Conservation (phyloP, 1,140 invertebrate species). For the Phthorimaea operculella region DNA sequence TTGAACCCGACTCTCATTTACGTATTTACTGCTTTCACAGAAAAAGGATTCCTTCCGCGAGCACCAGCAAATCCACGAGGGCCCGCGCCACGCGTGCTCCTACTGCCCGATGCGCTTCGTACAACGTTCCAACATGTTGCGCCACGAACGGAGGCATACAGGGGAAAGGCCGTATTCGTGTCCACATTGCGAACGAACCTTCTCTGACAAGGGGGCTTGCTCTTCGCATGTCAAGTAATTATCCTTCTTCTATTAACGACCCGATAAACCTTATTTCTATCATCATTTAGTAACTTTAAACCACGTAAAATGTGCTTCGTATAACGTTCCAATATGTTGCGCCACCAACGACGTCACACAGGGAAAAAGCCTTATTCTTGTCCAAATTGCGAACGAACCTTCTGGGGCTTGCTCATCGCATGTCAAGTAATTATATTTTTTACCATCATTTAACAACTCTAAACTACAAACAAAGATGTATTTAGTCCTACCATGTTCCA, state of each 20-base stretch:
- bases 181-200: slow-evolving; percentile 64
- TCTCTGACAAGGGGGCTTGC: slow-evolving; percentile 70
- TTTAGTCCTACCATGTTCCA: no score
- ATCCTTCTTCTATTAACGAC: not conserved
- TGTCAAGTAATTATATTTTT: slow-evolving; percentile 61
- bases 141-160: slow-evolving; percentile 68
- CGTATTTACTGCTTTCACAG: slow-evolving; percentile 25
- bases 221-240: slow-evolving; percentile 67
- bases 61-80: slow-evolving; percentile 68
- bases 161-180: slow-evolving; percentile 70
- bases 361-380: slow-evolving; percentile 70
- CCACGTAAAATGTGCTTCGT: slow-evolving; percentile 71
- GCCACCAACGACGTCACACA: slow-evolving; percentile 68
- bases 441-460: no score
- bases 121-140: slow-evolving; percentile 68
- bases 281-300: no score
- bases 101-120: slow-evolving; percentile 70
- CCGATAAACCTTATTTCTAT: no score
- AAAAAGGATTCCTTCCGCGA: slow-evolving; percentile 69
- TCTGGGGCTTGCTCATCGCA: slow-evolving; percentile 70
- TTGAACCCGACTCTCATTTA: no score
- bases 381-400: slow-evolving; percentile 64
- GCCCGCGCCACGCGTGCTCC: slow-evolving; percentile 67
- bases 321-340: slow-evolving; percentile 68
- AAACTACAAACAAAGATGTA: no score